Conservation (phyloP, 2,888 invertebrate species). For the Drosophila cyrtoloma region DNA sequence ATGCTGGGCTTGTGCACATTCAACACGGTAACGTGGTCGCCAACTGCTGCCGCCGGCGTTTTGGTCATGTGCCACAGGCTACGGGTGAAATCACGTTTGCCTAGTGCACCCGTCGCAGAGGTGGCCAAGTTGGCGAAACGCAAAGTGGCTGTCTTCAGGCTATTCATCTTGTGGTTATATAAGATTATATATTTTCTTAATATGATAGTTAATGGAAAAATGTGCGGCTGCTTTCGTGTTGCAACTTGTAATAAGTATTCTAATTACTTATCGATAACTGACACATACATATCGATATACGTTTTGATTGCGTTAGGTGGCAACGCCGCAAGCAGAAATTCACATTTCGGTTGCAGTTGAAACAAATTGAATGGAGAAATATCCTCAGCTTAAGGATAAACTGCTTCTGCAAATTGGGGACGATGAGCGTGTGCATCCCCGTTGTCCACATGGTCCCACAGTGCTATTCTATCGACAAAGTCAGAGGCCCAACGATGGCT, state of each 20-base stretch:
- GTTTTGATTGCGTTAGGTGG: slow-evolving; percentile 2
- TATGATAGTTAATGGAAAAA: slow-evolving; percentile 44
- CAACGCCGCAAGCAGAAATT: slow-evolving; percentile 11
- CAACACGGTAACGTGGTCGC: slow-evolving; percentile 81
- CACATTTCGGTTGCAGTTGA: slow-evolving; percentile 4
- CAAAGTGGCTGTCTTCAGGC: slow-evolving; percentile 88
- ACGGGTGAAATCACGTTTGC: slow-evolving; percentile 89
- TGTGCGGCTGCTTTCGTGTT: slow-evolving; percentile 55
- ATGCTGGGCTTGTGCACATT: slow-evolving; percentile 87
- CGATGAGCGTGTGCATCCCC: slow-evolving; percentile 88
- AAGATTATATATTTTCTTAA: slow-evolving; percentile 32
- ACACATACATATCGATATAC: slow-evolving; percentile 6
- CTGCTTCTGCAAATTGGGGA: slow-evolving; percentile 72
- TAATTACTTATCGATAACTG: slow-evolving; percentile 17
- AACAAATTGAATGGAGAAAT: slow-evolving; percentile 28
- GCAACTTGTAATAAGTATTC: slow-evolving; percentile 43
- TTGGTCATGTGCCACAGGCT: slow-evolving; percentile 91
- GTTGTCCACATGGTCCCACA: slow-evolving; percentile 92
- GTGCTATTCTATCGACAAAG: slow-evolving; percentile 88
- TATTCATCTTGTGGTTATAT: slow-evolving; percentile 88
- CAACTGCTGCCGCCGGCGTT: slow-evolving; percentile 78
- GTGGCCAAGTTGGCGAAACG: slow-evolving; percentile 85
- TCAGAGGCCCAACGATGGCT: slow-evolving; percentile 83
- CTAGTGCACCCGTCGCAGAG: slow-evolving; percentile 73
- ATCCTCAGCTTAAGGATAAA: slow-evolving; percentile 39